Conservation (phyloP, 2,797 vertebrate species). For the Enteromius mattozi region DNA sequence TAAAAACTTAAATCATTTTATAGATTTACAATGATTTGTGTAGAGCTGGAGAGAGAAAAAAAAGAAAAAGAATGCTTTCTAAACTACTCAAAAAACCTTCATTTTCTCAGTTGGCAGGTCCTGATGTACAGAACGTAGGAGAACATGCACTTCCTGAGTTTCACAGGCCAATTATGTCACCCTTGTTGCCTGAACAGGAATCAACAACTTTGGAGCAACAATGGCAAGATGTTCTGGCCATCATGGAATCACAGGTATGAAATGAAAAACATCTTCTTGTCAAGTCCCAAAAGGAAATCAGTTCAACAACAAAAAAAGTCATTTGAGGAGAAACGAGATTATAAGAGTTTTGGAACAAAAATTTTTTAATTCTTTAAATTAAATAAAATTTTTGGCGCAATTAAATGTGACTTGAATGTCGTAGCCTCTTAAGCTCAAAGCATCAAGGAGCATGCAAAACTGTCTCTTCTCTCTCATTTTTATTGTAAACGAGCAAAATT, state of each 20-base stretch:
- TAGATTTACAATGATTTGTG: neutral
- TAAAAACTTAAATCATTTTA: slow-evolving; percentile 58
- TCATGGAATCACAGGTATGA: slow-evolving; percentile 91
- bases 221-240: slow-evolving; percentile 92
- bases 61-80: neutral
- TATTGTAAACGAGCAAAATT: neutral
- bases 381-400: neutral
- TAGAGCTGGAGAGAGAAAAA: neutral
- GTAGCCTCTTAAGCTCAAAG: neutral
- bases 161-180: slow-evolving; percentile 72
- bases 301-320: too few species aligned
- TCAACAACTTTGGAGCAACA: slow-evolving; percentile 87
- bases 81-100: neutral
- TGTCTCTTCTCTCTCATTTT: neutral
- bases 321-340: neutral
- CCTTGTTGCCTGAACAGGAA: slow-evolving; percentile 75
- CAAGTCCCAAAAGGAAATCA: neutral
- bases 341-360: neutral
- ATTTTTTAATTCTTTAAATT: too few species aligned
- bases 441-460: neutral
- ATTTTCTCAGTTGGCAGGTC: slow-evolving; percentile 77
- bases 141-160: slow-evolving; percentile 63
- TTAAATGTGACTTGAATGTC: neutral
- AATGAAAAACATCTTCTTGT: neutral
- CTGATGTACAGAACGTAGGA: slow-evolving; percentile 70